phyloP scores from a whole-genome alignment of 2,113 vertebrate genomes.

The Alaudala cheleensis region DNA sequence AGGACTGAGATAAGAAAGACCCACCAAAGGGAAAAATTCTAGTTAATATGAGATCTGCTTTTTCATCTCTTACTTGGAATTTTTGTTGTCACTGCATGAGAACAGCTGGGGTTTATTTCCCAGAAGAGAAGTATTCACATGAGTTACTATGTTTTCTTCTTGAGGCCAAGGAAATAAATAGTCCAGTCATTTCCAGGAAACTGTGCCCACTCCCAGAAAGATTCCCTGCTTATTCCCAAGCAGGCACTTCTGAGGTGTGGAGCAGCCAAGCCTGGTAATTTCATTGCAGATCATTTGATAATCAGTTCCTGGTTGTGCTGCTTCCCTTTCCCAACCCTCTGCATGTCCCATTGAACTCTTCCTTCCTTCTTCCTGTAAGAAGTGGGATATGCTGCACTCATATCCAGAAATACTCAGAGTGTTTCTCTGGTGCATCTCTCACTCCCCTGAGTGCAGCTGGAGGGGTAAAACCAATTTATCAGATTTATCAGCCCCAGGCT shows the following conservation, averaged over 20 bases:
- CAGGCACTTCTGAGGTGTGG: not conserved
- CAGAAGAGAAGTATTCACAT: not conserved
- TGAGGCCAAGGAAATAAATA: not conserved
- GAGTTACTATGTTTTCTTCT: not conserved
- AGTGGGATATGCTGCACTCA: not conserved
- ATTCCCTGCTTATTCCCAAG: not conserved
- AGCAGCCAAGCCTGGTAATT: not conserved
- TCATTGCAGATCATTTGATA: not conserved
- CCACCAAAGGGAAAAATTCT: not conserved
- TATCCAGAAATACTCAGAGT: conserved; percentile 35
- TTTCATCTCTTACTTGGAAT: not conserved
- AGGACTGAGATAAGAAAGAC: not conserved
- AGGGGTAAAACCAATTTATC: conserved; percentile 16
- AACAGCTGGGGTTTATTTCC: conserved; percentile 15
- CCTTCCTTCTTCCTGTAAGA: conserved; percentile 17
- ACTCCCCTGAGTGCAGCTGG: not conserved
- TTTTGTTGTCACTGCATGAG: not conserved
- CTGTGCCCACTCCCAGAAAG: not conserved
- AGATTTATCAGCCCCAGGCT: not conserved
- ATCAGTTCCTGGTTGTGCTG: not conserved
- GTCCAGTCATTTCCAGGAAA: not conserved
- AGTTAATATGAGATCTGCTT: not conserved
- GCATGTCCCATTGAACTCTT: not conserved
- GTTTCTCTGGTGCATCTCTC: not conserved
- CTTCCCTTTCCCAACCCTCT: not conserved